Evolutionary conservation across 2,888 invertebrate species (phyloP), one percentile per base, ranked within the genome.

Genomic region (Arctia plantaginis): DNA sequence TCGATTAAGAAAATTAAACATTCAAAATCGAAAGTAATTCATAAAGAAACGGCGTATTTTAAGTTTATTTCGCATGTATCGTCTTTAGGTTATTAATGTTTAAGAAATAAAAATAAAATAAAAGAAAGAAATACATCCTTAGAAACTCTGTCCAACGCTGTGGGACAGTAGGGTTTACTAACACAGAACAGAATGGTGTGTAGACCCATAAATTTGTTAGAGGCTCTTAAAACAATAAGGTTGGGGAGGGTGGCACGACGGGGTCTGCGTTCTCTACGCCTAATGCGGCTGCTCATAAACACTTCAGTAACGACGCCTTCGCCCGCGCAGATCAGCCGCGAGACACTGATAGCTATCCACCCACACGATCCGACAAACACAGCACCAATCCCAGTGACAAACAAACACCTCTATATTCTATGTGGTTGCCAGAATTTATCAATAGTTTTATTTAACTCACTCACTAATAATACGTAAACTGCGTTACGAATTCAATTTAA

Each of bases 181-280:
- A 84, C 82, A 82, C 86, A 84, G 88, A 88, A 88, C 88, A 88
- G 88, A 89, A 89, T 86, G 88, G 85, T 75, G 86, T 86, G 86
- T 87, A 86, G 85, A 87, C 88, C 92, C 92, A 90, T 93, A 93
- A 94, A 94, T 92, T 91, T 87, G 88, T 86, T 83, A 87, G 88
- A 90, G 86, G 88, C 91, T 91, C 93, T 93, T 93, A 92, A 92
- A 92, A 95, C 94, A 95, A 94, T 94, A 93, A 92, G 92, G 90
- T 90, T 86, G 90, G 88, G 83, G 93, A 91, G 94, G 94, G 93
- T 93, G 93, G 92, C 90, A 93, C 92, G 93, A 92, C 90, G 91
- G 92, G 80, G 87, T 88, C 88, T 89, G 86, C 87, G 87, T 86
- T 87, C 41, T 59, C 66, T 47, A 67, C 33, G 66, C 66, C 44